phyloP scores from a whole-genome alignment of 2,113 vertebrate genomes.

The Henicopernis longicauda region DNA sequence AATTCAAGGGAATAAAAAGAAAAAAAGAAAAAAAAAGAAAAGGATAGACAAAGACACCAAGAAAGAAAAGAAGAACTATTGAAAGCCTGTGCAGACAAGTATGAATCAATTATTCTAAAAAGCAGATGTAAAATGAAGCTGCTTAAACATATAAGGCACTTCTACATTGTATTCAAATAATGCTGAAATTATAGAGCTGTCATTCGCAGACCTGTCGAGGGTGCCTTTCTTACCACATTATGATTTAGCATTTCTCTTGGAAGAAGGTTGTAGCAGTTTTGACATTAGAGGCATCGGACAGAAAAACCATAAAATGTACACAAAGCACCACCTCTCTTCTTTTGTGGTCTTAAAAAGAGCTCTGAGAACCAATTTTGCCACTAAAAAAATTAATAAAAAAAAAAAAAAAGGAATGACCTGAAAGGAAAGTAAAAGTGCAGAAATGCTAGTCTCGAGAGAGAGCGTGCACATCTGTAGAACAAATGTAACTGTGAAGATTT shows the following conservation, averaged over 20 bases:
- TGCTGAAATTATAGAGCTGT: conserved; percentile 66
- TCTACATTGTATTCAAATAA: conserved; percentile 64
- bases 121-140: conserved; percentile 61
- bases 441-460: conserved; percentile 7
- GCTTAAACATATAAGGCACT: conserved; percentile 57
- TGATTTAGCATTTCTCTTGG: conserved; percentile 28
- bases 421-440: conserved; percentile 1
- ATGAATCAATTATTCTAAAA: conserved; percentile 65
- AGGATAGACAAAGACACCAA: conserved; percentile 10
- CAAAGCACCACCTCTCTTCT: background rate
- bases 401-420: background rate
- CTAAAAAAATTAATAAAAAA: background rate
- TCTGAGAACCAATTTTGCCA: background rate
- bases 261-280: conserved; percentile 43
- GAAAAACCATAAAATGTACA: background rate
- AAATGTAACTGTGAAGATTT: conserved; percentile 51
- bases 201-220: conserved; percentile 39
- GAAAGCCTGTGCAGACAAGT: conserved; percentile 56
- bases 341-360: background rate
- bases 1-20: background rate
- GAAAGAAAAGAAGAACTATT: conserved; percentile 44
- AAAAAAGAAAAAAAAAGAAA: background rate
- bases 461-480: background rate
- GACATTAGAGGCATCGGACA: conserved; percentile 50
- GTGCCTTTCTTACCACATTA: conserved; percentile 25